phyloP scores from a whole-genome alignment of 2,113 vertebrate genomes.

The Mormyrus iriodes region DNA sequence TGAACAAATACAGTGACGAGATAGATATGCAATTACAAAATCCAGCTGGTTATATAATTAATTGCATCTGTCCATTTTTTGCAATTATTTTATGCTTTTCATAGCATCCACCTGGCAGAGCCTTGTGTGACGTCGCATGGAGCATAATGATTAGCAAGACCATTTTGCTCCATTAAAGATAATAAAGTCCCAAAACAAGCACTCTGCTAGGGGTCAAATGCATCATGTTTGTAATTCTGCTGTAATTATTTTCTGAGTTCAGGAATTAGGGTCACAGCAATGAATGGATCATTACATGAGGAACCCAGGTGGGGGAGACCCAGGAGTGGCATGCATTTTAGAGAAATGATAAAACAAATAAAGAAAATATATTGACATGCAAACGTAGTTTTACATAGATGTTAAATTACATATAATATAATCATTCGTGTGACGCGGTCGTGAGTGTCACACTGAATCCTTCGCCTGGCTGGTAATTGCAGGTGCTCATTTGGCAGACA shows the following conservation, averaged over 20 bases:
- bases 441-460: neutral
- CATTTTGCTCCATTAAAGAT: slow-evolving; percentile 8
- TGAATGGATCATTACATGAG: neutral
- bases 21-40: neutral
- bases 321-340: neutral
- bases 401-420: neutral
- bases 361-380: neutral
- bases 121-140: neutral
- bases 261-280: neutral
- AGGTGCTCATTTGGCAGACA: neutral
- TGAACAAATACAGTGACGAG: neutral
- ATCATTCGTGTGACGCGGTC: neutral
- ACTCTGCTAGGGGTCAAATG: neutral
- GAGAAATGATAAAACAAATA: neutral
- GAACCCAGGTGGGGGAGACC: neutral
- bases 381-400: neutral
- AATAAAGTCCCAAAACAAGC: neutral
- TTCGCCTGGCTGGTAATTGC: neutral
- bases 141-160: neutral
- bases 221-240: neutral
- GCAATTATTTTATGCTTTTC: neutral
- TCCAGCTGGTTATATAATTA: neutral
- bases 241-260: slow-evolving; percentile 1
- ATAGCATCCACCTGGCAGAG: neutral
- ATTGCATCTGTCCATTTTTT: neutral